phyloP scores from a whole-genome alignment of 2,113 vertebrate species.

The Cygnus buccinator region DNA sequence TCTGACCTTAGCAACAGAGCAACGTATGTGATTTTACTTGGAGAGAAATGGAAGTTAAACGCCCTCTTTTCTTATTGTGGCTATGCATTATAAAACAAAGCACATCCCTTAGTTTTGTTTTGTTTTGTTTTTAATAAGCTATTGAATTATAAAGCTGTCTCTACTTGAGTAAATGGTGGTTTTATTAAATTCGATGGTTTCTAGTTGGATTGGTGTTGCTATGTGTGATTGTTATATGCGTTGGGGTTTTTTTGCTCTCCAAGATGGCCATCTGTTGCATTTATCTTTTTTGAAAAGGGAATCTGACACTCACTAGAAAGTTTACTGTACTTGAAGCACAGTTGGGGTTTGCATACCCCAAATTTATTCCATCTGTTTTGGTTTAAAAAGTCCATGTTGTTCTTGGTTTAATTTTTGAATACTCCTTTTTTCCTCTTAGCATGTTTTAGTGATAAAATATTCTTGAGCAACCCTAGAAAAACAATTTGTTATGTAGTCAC shows the following conservation, averaged over 20 bases:
- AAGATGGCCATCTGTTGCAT: slow-evolving; percentile 44
- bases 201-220: background rate
- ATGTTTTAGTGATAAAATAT: slow-evolving; percentile 5
- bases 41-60: slow-evolving; percentile 1
- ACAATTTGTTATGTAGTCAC: background rate
- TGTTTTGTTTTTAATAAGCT: background rate
- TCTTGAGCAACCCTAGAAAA: slow-evolving; percentile 28
- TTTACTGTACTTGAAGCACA: slow-evolving; percentile 21
- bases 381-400: slow-evolving; percentile 9
- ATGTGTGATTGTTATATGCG: background rate
- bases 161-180: background rate
- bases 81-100: slow-evolving; percentile 11
- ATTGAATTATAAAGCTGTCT: background rate
- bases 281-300: slow-evolving; percentile 34
- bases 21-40: slow-evolving; percentile 10
- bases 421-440: background rate
- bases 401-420: slow-evolving; percentile 34
- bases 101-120: background rate
- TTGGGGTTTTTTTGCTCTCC: background rate
- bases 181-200: background rate
- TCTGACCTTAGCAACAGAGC: slow-evolving; percentile 55
- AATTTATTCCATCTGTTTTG: slow-evolving; percentile 51
- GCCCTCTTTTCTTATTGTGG: background rate
- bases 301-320: slow-evolving; percentile 22
- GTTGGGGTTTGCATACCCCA: slow-evolving; percentile 30